These are phyloP conservation scores for Lepilemur septentrionalis DNA, from an alignment of 2,797 vertebrate genomes.

Conservation along the genomic window DNA sequence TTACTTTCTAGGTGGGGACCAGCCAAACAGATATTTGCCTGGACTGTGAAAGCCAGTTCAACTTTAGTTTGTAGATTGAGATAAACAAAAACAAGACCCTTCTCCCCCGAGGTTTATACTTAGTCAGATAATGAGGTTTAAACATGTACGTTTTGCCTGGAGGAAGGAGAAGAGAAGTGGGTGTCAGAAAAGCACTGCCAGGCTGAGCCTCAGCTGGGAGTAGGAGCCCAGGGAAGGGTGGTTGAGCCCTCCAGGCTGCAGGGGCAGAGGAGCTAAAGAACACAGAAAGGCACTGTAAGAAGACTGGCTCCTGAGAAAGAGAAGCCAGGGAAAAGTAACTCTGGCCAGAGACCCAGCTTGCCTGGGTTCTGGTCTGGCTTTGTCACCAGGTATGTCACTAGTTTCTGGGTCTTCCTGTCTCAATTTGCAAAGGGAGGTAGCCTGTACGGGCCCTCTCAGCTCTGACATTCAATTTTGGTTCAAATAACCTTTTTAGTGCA, in stretches of 20 bases:
- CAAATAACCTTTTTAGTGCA: neutral
- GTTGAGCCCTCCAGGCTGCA: neutral
- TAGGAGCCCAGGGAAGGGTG: neutral
- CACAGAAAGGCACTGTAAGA: neutral
- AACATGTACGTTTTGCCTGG: conserved; percentile 23
- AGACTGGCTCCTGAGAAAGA: neutral
- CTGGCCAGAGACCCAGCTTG: neutral
- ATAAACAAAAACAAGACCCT: neutral
- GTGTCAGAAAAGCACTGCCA: conserved; percentile 38
- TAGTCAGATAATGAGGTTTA: conserved; percentile 50
- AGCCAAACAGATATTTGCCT: neutral
- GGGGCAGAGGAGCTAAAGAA: neutral
- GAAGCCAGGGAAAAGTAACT: neutral
- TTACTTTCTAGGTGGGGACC: conserved; percentile 39
- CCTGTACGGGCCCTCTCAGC: neutral
- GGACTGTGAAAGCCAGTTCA: conserved; percentile 14
- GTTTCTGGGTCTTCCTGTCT: neutral
- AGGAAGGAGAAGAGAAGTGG: conserved; percentile 51
- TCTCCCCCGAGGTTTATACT: conserved; percentile 35
- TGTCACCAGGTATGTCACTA: neutral
- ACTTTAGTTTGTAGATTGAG: neutral
- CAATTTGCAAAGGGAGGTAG: neutral
- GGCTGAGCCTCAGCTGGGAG: neutral
- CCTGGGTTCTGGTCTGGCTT: neutral
- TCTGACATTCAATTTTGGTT: neutral